phyloP scores from a whole-genome alignment of 2,113 vertebrate species.

The Silurus asotus region DNA sequence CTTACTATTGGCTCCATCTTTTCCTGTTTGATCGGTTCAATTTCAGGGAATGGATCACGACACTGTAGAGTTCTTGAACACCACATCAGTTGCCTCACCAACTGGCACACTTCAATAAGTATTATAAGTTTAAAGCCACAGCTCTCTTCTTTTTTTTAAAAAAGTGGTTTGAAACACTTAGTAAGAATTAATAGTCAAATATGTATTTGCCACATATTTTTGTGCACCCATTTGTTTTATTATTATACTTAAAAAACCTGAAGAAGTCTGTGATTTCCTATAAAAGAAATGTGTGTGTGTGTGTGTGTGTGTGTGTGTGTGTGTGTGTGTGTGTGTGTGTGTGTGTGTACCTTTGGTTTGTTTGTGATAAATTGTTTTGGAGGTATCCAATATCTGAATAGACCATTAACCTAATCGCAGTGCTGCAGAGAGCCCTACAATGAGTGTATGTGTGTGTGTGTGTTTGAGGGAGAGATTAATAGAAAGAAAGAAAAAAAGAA shows the following conservation, averaged over 20 bases:
- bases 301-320: constrained; percentile 23
- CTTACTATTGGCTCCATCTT: neutral
- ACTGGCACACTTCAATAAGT: neutral
- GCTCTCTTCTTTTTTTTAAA: neutral
- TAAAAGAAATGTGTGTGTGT: constrained; percentile 14
- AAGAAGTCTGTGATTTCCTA: neutral
- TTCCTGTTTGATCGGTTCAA: neutral
- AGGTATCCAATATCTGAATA: constrained; percentile 45
- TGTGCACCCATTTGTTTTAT: constrained; percentile 15
- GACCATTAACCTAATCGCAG: constrained; percentile 49
- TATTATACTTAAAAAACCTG: neutral
- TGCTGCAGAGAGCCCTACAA: constrained; percentile 30
- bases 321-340: constrained; percentile 16
- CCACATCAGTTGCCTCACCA: neutral
- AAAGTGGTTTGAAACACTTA: neutral
- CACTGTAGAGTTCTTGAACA: neutral
- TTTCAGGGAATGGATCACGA: neutral
- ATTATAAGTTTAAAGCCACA: neutral
- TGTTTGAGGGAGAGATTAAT: neutral
- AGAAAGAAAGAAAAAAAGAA: neutral
- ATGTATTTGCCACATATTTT: neutral
- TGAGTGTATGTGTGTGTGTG: neutral
- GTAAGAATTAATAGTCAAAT: neutral
- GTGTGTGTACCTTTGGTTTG: constrained; percentile 44
- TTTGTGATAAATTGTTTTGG: constrained; percentile 36